A percentile compares a stretch with the other conserved stretches of the same genome.
Conservation (phyloP, 2,797 vertebrate species). For the Diceros bicornis region DNA sequence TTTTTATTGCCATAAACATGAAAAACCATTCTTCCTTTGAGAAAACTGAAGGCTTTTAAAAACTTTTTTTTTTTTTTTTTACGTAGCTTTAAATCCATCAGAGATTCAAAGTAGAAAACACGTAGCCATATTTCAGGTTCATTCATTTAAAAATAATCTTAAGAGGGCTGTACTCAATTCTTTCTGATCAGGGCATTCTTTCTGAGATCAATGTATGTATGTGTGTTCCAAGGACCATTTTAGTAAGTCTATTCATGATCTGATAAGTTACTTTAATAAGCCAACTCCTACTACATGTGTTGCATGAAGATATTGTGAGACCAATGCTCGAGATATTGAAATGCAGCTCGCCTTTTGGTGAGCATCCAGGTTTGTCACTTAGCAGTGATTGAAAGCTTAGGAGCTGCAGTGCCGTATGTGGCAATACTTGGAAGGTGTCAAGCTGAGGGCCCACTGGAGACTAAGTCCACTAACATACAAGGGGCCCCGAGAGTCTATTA, state of each 20-base stretch:
- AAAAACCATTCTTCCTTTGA: neutral
- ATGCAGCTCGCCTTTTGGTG: neutral
- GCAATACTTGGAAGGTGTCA: constrained; percentile 25
- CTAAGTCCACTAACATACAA: neutral
- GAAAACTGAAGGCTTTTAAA: neutral
- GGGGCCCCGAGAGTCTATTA: neutral
- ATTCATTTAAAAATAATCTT: neutral
- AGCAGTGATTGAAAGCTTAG: constrained; percentile 41
- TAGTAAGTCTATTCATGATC: neutral
- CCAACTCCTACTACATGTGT: neutral
- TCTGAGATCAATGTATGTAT: too few species aligned
- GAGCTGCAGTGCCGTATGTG: fast-evolving
- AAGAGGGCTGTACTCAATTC: neutral
- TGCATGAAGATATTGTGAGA: neutral
- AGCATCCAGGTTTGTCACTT: neutral
- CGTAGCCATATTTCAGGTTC: neutral
- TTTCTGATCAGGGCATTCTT: neutral
- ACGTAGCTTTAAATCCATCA: neutral
- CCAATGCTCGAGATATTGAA: neutral
- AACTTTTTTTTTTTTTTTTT: neutral
- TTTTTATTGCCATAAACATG: neutral
- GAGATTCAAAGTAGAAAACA: neutral
- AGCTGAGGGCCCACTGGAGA: neutral
- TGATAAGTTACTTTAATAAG: neutral
- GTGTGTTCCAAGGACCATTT: neutral